Base-by-base conservation (phyloP, 2,113 vertebrate genomes). In the Sisor rabdophorus region DNA sequence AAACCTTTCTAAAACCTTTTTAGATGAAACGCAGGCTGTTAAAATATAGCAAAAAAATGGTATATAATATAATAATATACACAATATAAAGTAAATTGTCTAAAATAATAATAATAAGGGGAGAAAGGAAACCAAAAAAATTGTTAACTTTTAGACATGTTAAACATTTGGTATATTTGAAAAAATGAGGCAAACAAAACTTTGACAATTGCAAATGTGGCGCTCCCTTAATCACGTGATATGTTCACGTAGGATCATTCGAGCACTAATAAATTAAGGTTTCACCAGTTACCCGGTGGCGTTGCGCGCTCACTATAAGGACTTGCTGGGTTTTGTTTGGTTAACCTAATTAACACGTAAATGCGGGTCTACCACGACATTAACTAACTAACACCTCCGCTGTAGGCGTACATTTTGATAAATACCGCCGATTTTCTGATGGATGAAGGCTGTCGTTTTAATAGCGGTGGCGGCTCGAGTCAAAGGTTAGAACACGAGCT, bases 1-100 rank as follows among this genome's bases (percentile, higher is more conserved):
- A 65, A 98, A 95, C 0, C 88, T 80, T 85, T 97, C 93, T 71
- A 99, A 88, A 76, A 98, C 90, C 97, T 99, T 82, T 17, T 13
- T 84, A 22, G 26, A 26, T 8, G 69, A 11, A 61, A 63, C 50
- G 65, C 2, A 52, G 15, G 55, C 15, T 20, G 24, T 55, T 61
- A 63, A 13, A 8, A 28, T n/a, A 40, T 2, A 54, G 24, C 0
- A 26, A n/a, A n/a, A n/a, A n/a, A n/a, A n/a, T n/a, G n/a, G 50
- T 3, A 56, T 30, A 72, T 26, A 52, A 15, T 11, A 75, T 15
- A 52, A 69, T n/a, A 7, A 2, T 13, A 36, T 40, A 30, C 13
- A 36, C 4, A 13, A 54, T 60, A 69, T 11, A 30, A 68, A 28
- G 50, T 26, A 24, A 36, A 36, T 36, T 36, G 32, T 36, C 32